These are phyloP conservation scores for Drosophila oshimai DNA, from an alignment of 1,140 invertebrate genomes.

Conservation along the genomic window DNA sequence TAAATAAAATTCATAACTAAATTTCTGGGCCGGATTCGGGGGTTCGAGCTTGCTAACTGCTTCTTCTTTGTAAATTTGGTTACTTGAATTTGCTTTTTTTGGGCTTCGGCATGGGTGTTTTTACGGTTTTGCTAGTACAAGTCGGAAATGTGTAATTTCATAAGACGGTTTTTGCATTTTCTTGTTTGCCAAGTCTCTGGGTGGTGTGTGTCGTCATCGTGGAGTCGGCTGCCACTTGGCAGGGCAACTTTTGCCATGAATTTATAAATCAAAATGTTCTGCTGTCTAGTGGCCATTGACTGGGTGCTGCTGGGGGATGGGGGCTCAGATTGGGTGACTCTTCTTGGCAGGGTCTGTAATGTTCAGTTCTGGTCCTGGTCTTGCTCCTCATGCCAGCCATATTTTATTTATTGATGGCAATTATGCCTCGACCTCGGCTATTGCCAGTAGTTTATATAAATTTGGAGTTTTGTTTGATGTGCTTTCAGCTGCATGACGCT, in stretches of 20 bases:
- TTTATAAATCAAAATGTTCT: conserved; percentile 78
- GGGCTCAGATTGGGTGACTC: conserved; percentile 31
- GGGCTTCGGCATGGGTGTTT: conserved; percentile 51
- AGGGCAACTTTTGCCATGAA: conserved; percentile 77
- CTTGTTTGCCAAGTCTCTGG: conserved; percentile 59
- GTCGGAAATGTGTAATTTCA: conserved; percentile 81
- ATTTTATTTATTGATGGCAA: conserved; percentile 82
- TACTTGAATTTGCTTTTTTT: conserved; percentile 51
- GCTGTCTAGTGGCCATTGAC: conserved; percentile 66
- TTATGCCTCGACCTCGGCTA: conserved; percentile 79
- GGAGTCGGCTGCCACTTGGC: conserved; percentile 66
- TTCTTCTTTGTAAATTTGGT: conserved; percentile 43
- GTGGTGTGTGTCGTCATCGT: conserved; percentile 39
- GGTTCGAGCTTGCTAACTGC: conserved; percentile 17
- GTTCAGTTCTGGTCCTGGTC: not conserved
- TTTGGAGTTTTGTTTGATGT: conserved; percentile 79
- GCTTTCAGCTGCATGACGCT: conserved; percentile 67
- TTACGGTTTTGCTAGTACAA: conserved; percentile 62
- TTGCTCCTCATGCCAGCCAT: conserved; percentile 51
- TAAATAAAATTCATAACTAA: conserved; percentile 57
- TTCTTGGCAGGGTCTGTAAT: conserved; percentile 29
- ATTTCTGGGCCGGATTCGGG: conserved; percentile 38
- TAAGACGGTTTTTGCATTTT: conserved; percentile 75
- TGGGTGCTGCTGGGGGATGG: conserved; percentile 25
- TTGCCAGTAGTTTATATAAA: conserved; percentile 71